These are phyloP conservation scores for Oenanthe melanoleuca DNA, from an alignment of 2,113 vertebrate genomes.

Conservation along the genomic window DNA sequence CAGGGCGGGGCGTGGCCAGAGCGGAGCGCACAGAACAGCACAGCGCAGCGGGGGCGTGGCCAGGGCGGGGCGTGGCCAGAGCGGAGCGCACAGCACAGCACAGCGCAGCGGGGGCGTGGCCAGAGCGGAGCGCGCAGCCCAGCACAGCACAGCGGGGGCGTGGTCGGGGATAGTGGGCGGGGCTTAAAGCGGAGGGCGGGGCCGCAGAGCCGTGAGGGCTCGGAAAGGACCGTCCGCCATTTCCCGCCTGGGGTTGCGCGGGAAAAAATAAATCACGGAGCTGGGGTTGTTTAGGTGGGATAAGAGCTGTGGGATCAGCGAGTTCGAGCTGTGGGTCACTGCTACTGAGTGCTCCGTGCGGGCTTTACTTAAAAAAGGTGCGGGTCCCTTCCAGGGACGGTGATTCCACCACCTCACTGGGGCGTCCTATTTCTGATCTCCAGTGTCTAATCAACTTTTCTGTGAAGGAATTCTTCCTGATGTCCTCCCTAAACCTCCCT, in stretches of 20 bases:
- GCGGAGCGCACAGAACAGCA: no score
- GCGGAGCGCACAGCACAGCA: no score
- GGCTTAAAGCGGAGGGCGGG: no score
- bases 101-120: no score
- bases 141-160: no score
- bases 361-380: background rate
- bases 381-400: no score
- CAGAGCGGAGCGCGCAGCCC: no score
- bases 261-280: background rate
- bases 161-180: no score
- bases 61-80: no score
- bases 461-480: background rate
- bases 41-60: no score
- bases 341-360: fast-evolving
- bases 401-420: background rate
- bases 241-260: background rate
- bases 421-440: background rate
- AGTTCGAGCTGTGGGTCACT: fast-evolving
- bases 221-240: background rate
- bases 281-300: background rate
- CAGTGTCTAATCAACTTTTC: background rate
- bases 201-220: no score
- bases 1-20: no score
- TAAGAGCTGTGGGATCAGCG: fast-evolving
- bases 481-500: fast-evolving